Percentiles rank a stretch among this genome's conserved stretches.
These are phyloP conservation scores for Philereme vetulata DNA, from an alignment of 2,888 invertebrate species.

Conservation along the genomic window DNA sequence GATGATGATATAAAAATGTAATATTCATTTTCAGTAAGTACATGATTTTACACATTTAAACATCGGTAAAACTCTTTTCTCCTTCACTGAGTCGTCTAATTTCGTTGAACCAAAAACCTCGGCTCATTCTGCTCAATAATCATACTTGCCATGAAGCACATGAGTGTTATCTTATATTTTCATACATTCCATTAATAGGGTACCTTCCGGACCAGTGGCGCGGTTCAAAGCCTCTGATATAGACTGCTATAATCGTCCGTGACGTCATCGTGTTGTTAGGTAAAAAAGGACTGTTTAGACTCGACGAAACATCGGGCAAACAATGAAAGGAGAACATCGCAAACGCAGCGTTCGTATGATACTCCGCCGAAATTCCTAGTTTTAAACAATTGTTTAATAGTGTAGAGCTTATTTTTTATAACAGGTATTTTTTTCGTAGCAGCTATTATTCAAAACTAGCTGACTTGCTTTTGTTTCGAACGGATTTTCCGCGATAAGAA, in stretches of 20 bases:
- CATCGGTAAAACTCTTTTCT: conserved; percentile 2
- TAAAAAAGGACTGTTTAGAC: conserved; percentile 18
- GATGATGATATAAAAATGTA: too few relatives aligned
- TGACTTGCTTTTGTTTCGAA: too few relatives aligned
- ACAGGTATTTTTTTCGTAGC: too few relatives aligned
- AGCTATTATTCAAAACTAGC: too few relatives aligned
- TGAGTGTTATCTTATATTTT: conserved; percentile 48
- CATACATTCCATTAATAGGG: conserved; percentile 45
- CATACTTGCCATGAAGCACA: conserved; percentile 37
- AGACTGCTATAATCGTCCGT: conserved; percentile 48
- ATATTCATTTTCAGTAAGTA: too few relatives aligned
- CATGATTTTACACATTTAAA: neutral
- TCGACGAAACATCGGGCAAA: neutral
- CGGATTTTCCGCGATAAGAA: too few relatives aligned
- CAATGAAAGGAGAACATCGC: too few relatives aligned
- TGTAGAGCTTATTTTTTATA: too few relatives aligned
- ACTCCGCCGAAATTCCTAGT: too few relatives aligned
- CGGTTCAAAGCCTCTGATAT: conserved; percentile 59
- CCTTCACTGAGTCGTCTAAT: conserved; percentile 14
- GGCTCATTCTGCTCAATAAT: conserved; percentile 21
- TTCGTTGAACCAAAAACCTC: conserved; percentile 9
- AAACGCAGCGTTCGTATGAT: too few relatives aligned
- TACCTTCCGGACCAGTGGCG: conserved; percentile 52
- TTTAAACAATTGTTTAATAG: too few relatives aligned
- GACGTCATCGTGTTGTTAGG: conserved; percentile 44